These are phyloP conservation scores for Stegostoma tigrinum DNA, from an alignment of 2,113 vertebrate genomes.

Conservation along the genomic window DNA sequence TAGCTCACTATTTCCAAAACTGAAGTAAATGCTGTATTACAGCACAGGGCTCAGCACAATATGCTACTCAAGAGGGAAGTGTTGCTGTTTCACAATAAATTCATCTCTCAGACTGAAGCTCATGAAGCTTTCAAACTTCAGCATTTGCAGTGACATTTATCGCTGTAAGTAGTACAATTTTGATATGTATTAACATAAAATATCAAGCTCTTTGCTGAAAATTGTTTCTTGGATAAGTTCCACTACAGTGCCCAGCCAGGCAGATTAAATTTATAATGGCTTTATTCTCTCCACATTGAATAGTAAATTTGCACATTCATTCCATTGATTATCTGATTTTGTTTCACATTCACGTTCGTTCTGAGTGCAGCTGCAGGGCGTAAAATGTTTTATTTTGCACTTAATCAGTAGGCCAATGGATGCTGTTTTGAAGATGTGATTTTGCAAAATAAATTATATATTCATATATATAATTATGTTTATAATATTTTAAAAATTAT, in stretches of 20 bases:
- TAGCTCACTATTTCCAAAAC: background rate
- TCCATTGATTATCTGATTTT: background rate
- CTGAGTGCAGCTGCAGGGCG: background rate
- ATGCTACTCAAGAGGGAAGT: background rate
- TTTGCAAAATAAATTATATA: no score
- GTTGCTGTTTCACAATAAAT: background rate
- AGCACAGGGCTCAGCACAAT: background rate
- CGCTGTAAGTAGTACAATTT: background rate
- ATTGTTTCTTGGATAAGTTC: background rate
- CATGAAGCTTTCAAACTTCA: background rate
- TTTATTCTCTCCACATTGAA: background rate
- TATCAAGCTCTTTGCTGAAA: background rate
- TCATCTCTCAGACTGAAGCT: background rate
- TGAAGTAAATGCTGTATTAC: background rate
- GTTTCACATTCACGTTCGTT: background rate
- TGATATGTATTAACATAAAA: background rate
- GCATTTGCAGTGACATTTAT: background rate
- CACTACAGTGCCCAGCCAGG: background rate
- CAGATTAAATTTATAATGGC: background rate
- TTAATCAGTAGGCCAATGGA: background rate
- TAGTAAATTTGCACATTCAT: background rate
- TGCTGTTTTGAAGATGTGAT: no score
- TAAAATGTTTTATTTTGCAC: background rate
- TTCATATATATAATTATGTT: no score
- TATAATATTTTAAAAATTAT: no score